These are phyloP conservation scores for Seladonia tumulorum DNA, from an alignment of 2,888 invertebrate species.

Conservation along the genomic window DNA sequence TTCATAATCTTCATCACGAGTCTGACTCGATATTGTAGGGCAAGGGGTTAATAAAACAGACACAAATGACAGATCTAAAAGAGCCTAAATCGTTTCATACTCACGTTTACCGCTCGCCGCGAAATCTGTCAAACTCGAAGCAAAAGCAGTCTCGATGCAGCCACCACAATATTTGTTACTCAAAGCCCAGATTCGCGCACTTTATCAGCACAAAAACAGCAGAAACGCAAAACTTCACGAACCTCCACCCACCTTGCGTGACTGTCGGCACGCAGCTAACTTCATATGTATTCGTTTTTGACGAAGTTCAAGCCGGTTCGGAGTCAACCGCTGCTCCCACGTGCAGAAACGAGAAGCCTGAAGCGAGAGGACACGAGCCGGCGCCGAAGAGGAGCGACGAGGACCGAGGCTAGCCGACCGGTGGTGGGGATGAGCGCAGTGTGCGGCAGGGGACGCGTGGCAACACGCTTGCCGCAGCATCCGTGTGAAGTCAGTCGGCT, in stretches of 20 bases:
- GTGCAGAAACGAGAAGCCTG: constrained; percentile 29
- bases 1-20: too few species aligned
- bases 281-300: constrained; percentile 8
- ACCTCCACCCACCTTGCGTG: not conserved
- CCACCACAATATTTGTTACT: not conserved
- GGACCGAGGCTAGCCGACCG: not conserved
- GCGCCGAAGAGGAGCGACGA: not conserved
- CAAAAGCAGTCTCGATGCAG: not conserved
- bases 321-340: constrained; percentile 42
- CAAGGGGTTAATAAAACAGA: too few species aligned
- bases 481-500: constrained; percentile 69
- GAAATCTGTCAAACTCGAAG: not conserved
- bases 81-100: not conserved
- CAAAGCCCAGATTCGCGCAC: not conserved
- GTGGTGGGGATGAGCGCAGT: constrained; percentile 49
- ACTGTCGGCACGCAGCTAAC: not conserved
- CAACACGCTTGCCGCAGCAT: constrained; percentile 66
- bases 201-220: not conserved
- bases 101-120: not conserved
- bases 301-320: constrained; percentile 19
- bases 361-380: constrained; percentile 13
- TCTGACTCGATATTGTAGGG: too few species aligned
- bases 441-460: constrained; percentile 48
- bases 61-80: too few species aligned
- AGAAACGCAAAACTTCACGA: not conserved